Conservation (phyloP, 2,888 invertebrate genomes). For the Galerucella nymphaeae region DNA sequence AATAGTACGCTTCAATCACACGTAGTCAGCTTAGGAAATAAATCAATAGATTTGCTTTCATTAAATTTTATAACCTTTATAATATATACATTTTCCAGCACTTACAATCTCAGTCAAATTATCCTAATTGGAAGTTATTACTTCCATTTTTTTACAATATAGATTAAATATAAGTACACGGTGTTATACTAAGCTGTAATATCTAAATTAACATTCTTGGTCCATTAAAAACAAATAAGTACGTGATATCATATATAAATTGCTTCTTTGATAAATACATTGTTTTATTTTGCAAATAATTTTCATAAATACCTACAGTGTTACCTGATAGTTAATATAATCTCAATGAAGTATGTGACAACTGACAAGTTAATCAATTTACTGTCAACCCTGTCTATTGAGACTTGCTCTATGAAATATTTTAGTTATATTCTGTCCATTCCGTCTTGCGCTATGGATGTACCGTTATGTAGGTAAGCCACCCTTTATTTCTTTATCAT, state of each 20-base stretch:
- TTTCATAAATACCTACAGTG: not conserved
- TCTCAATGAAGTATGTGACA: too few relatives aligned
- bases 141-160: constrained; percentile 15
- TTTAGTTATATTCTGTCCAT: too few relatives aligned
- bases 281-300: not conserved
- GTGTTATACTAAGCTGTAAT: constrained; percentile 4
- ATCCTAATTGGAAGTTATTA: constrained; percentile 13
- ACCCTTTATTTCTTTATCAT: too few relatives aligned
- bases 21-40: not conserved
- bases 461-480: too few relatives aligned
- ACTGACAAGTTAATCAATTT: too few relatives aligned
- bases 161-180: not conserved
- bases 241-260: not conserved
- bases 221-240: constrained; percentile 18
- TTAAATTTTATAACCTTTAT: constrained; percentile 28
- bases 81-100: constrained; percentile 30
- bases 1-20: too few relatives aligned
- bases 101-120: constrained; percentile 29
- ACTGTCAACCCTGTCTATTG: too few relatives aligned
- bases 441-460: too few relatives aligned
- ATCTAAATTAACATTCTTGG: constrained; percentile 9
- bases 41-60: constrained; percentile 17
- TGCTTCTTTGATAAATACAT: not conserved
- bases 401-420: too few relatives aligned
- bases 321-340: too few relatives aligned